Evolutionary conservation across 2,797 vertebrate species (phyloP), one percentile per base, ranked within the genome.

Genomic region (Morus bassanus): DNA sequence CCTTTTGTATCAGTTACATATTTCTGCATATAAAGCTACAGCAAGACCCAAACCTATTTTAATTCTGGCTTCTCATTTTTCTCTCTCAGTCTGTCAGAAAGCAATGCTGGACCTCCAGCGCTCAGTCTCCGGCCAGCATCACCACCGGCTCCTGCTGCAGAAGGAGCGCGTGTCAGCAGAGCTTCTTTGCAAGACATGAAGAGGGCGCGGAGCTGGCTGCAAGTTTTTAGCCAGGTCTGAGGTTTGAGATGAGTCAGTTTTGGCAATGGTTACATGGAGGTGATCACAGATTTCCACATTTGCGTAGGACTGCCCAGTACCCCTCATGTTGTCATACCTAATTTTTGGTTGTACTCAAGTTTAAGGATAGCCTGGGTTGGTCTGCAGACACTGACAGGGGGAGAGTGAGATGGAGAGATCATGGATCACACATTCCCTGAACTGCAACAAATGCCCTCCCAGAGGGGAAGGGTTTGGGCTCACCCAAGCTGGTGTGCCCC

Each of bases 61-160:
- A 50, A 85, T 18, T 15, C 57, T 64, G 13, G 13, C 31, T 84
- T 67, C 57, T 91, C 33, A 7, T 65, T 89, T 91, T 89, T 41
- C 77, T 41, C 39, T 37, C 28, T 63, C 90, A 56, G 33, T 11
- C 60, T 74, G 57, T 64, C 53, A 35, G 70, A 61, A 68, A 28
- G 48, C 0, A 0, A 12, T 27, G 61, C 45, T 67, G 80, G 59
- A n/a, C 21, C 22, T 63, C 33, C 53, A 50, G 53, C 1, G 2
- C 41, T 74, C 57, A 7, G 33, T 19, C 39, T 17, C 46, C 12
- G 28, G 75, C 50, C 57, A 46, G 70, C 15, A 79, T 37, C 45
- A 72, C 7, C 60, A 12, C 19, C 0, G 2, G 46, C 33, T 83
- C 27, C 50, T 2, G 4, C 41, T 41, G 37, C 60, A 41, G 59